Conservation (phyloP, 1,140 invertebrate genomes). For the Stegodyphus mimosarum region DNA sequence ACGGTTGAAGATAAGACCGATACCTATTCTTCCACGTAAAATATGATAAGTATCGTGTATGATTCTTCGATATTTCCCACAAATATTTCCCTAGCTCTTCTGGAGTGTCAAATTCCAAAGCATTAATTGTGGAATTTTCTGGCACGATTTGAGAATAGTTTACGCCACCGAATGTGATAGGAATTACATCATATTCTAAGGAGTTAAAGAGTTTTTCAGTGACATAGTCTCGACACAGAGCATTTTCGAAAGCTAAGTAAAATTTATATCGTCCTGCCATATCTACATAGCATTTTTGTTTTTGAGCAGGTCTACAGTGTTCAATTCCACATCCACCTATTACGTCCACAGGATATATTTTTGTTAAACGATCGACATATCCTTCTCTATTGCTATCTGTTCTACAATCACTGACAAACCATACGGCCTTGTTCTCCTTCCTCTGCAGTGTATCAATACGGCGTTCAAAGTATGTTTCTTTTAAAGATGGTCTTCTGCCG, state of each 20-base stretch:
- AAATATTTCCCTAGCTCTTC: conserved; percentile 55
- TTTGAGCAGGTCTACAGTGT: conserved; percentile 62
- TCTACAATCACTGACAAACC: conserved; percentile 68
- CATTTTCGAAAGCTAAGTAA: conserved; percentile 71
- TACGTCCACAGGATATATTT: conserved; percentile 65
- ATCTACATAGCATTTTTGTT: conserved; percentile 60
- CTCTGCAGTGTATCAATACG: not conserved
- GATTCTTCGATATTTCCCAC: conserved; percentile 16
- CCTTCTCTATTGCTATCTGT: conserved; percentile 63
- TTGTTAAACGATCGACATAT: conserved; percentile 63
- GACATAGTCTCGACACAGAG: conserved; percentile 69
- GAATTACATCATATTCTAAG: conserved; percentile 66
- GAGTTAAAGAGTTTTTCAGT: conserved; percentile 69
- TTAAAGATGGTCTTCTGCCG: not conserved
- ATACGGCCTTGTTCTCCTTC: conserved; percentile 68
- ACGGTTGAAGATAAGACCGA: conserved; percentile 59
- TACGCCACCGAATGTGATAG: conserved; percentile 68
- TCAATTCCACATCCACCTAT: conserved; percentile 66
- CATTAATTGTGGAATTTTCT: conserved; percentile 62
- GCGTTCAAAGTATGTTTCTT: too few relatives aligned
- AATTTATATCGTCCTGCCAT: conserved; percentile 65
- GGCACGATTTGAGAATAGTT: conserved; percentile 64
- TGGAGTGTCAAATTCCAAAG: conserved; percentile 50
- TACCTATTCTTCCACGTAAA: conserved; percentile 54
- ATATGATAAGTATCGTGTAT: conserved; percentile 35